Percentiles rank a stretch among this genome's conserved stretches.
Conservation (phyloP, 30 jellyfish, hydroid and myxozoan species). For the Pseudorhiza aurosa region DNA sequence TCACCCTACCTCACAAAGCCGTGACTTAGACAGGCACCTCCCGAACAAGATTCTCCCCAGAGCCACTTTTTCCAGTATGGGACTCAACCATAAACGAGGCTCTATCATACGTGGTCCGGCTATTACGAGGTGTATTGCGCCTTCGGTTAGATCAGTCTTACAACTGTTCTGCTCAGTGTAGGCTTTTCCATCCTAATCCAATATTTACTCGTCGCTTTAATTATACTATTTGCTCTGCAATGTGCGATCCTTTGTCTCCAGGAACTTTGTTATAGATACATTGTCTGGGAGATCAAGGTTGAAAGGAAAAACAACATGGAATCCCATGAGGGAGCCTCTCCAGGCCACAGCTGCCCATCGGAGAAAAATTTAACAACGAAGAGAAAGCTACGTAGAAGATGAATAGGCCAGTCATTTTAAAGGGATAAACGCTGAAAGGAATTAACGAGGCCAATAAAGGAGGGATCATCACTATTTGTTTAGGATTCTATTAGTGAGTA, state of each 20-base stretch:
- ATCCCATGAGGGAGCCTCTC: slow-evolving; percentile 8
- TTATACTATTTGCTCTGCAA: slow-evolving; percentile 37
- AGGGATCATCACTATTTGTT: too few relatives aligned
- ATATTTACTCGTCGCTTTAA: slow-evolving; percentile 59
- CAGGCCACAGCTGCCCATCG: neutral
- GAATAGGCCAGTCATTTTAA: too few relatives aligned
- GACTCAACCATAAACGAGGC: too few relatives aligned
- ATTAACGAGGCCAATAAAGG: too few relatives aligned
- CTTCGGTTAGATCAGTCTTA: slow-evolving; percentile 20
- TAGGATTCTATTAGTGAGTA: too few relatives aligned
- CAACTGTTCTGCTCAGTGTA: slow-evolving; percentile 46
- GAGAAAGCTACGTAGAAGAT: too few relatives aligned
- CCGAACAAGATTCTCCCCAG: too few relatives aligned
- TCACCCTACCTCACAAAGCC: too few relatives aligned
- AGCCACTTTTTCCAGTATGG: too few relatives aligned
- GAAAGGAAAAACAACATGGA: neutral
- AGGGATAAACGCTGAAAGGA: too few relatives aligned
- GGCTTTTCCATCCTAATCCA: slow-evolving; percentile 53
- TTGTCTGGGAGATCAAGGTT: slow-evolving; percentile 24
- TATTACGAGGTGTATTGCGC: neutral
- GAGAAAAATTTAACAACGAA: too few relatives aligned
- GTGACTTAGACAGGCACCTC: too few relatives aligned
- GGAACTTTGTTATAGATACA: neutral
- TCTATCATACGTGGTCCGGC: slow-evolving; percentile 22
- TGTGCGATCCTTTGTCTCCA: slow-evolving; percentile 40